Conservation (phyloP, 2,113 vertebrate species). For the Cariama cristata region DNA sequence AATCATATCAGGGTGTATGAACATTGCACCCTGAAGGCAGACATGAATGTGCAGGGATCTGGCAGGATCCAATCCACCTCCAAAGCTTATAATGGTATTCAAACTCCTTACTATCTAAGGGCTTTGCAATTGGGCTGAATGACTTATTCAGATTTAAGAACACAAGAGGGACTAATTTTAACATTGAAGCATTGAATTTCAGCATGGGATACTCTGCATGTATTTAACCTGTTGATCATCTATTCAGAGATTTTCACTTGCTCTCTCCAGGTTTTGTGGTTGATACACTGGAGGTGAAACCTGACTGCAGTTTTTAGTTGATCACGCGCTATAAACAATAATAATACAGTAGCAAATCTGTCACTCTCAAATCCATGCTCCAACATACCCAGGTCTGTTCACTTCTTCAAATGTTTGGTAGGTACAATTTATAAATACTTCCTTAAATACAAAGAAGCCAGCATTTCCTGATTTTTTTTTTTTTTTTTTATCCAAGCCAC, state of each 20-base stretch:
- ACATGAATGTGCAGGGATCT: background rate
- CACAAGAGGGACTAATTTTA: background rate
- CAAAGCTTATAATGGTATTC: background rate
- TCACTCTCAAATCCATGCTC: background rate
- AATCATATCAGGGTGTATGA: background rate
- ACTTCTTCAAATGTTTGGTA: background rate
- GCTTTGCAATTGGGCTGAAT: background rate
- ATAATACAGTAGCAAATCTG: background rate
- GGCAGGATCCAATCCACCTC: background rate
- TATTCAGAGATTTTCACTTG: background rate
- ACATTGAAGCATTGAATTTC: background rate
- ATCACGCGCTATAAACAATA: too few species aligned
- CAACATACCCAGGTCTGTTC: background rate
- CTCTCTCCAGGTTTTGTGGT: background rate
- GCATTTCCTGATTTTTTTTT: background rate
- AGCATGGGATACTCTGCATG: background rate
- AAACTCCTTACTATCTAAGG: background rate
- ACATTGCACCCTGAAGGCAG: background rate
- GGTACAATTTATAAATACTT: background rate
- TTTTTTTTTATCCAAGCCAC: background rate
- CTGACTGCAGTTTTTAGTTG: background rate
- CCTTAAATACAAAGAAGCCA: background rate
- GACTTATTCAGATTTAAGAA: background rate
- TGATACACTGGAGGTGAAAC: background rate
- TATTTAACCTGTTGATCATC: background rate